Conservation (phyloP, 2,797 vertebrate species). For the Karalla daura region DNA sequence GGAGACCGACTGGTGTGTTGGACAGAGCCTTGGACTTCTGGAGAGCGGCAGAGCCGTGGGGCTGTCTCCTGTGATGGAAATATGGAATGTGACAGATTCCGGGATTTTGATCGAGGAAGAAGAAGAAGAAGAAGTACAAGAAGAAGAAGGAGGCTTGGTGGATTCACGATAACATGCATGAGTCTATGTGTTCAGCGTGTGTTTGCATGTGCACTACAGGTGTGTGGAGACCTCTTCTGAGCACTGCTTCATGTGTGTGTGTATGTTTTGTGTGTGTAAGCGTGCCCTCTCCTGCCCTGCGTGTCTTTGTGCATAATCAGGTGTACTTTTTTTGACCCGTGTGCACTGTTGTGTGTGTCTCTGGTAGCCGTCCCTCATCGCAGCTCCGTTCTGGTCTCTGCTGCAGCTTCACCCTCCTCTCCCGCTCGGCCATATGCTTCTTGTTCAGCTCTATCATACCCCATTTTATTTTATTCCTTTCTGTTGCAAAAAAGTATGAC, state of each 20-base stretch:
- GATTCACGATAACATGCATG: constrained; percentile 59
- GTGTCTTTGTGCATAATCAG: constrained; percentile 41
- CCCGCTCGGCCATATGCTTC: constrained; percentile 23
- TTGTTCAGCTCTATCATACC: constrained; percentile 17
- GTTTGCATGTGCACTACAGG: constrained; percentile 28
- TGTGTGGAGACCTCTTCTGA: constrained; percentile 33
- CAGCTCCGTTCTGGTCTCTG: constrained; percentile 62
- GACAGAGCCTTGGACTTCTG: constrained; percentile 58
- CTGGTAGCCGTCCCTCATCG: constrained; percentile 79
- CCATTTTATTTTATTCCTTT: constrained; percentile 14
- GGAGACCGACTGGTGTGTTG: constrained; percentile 53
- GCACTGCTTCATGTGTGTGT: constrained; percentile 18
- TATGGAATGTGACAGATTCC: constrained; percentile 74
- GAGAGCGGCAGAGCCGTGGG: constrained; percentile 39
- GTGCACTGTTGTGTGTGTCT: constrained; percentile 70
- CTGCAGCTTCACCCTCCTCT: constrained; percentile 52
- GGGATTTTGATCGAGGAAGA: constrained; percentile 67
- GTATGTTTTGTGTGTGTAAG: not conserved
- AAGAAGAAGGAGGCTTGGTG: constrained; percentile 46
- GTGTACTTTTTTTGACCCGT: constrained; percentile 48
- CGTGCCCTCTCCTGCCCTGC: constrained; percentile 9
- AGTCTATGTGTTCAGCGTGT: constrained; percentile 34
- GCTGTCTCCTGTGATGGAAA: constrained; percentile 70
- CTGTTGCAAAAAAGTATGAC: not conserved
- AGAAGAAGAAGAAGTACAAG: constrained; percentile 20